Base-by-base conservation (phyloP, 1,140 invertebrate species). In the Zaprionus inermis region DNA sequence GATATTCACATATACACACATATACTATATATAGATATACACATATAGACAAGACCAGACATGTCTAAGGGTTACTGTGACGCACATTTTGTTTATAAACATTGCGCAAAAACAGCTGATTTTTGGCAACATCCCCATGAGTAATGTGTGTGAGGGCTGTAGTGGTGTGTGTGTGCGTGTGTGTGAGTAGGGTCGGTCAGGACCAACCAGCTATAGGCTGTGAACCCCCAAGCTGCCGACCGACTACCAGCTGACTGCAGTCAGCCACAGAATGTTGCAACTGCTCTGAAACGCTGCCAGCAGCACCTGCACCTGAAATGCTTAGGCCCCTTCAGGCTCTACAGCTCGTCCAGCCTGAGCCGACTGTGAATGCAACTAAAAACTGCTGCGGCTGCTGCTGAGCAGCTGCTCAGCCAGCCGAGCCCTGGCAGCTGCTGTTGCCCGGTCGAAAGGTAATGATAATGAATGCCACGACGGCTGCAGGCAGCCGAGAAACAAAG, bases 51-150 rank as follows among this genome's bases (percentile, higher is more conserved):
- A 20, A 32, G 59, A 55, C 59, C 77, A 84, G 83, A 88, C 83
- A 76, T 89, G 84, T 89, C 84, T 89, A 89, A 89, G 84, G 84
- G 84, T 89, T 89, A 89, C 73, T 80, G 60, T 54, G 66, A 54
- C 55, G 51, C 78, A 66, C 49, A 66, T 89, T 88, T 89, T 89
- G 84, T 89, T 89, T 89, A 89, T 89, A 89, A 89, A 89, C 84
- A 89, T 89, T 89, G 81, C 85, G 80, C 81, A 89, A 83, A 78
- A 89, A 76, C 84, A 89, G 84, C 84, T 89, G 84, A 89, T 89
- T 89, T 83, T 83, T 65, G 51, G 77, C 84, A 72, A 72, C 80
- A 83, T 72, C 73, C 84, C 72, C 58, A 61, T 65, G 11, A 58
- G 60, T 72, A 30, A 51, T 38, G 34, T n/a, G 11, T 69, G 28